Evolutionary conservation across 2,888 invertebrate species (phyloP), one percentile per base, ranked within the genome.

Genomic region (Odontocerum albicorne): DNA sequence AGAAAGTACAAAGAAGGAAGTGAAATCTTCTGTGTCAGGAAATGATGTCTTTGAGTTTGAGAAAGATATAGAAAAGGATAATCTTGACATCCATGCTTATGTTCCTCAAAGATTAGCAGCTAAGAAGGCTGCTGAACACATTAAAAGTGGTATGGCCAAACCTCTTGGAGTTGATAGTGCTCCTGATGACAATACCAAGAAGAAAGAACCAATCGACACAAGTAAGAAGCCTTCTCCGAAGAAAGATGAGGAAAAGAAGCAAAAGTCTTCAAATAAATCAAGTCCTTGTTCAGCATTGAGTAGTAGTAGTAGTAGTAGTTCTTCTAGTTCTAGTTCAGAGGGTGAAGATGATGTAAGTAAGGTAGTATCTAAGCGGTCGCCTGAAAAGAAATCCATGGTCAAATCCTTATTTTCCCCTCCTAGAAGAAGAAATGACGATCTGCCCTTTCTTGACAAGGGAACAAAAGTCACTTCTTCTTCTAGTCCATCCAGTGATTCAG

Each of bases 101-200:
- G 93, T 94, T 16, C 93, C 93, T 1, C 93, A 94, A 68, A 76
- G 93, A 57, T 91, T 92, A 72, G 93, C 93, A 1, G 93, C 93
- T 8, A 92, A 92, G 69, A 93, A 93, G 69, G 93, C 93, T 0
- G 92, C 92, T 1, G 92, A 92, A 65, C 91, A 92, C 66, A 89
- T 93, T 49, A 91, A 92, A 68, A 90, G 89, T 69, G 89, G 88
- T 4, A 75, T 87, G 63, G 81, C 65, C 44, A 77, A 77, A 61
- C 59, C 80, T 64, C 79, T 80, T 21, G 64, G 68, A 36, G 63
- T 68, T 1, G 77, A 74, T 61, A 67, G 64, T 61, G 63, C 65
- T 42, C 77, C 76, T 7, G 64, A 63, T 27, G 73, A 75, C 57
- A 52, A 57, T 17, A 62, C 49, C 27, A 74, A 74, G 66, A 72